Evolutionary conservation across 37 sponge, comb jelly and placozoan genomes (phyloP).

Genomic region (Hexactinellida sp.): DNA sequence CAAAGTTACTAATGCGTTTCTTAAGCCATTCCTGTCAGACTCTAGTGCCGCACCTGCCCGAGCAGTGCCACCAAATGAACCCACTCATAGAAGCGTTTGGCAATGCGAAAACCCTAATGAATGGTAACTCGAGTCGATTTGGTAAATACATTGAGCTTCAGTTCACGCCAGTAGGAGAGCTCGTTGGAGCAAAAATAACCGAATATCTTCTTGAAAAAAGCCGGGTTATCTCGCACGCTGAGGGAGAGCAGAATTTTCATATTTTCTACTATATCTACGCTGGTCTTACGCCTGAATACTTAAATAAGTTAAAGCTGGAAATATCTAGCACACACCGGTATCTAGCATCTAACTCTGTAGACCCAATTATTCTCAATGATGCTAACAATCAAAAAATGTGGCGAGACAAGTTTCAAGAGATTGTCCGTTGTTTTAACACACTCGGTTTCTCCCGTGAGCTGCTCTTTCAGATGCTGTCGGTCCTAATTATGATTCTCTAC

Average conservation of each 20-base stretch:
- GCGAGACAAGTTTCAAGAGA: slow-evolving; percentile 1
- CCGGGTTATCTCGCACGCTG: slow-evolving; percentile 51
- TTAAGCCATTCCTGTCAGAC: slow-evolving; percentile 20
- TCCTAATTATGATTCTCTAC: slow-evolving; percentile 65
- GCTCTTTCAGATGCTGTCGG: slow-evolving; percentile 10
- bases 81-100: slow-evolving; percentile 78
- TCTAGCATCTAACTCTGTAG: neutral
- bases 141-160: slow-evolving; percentile 70
- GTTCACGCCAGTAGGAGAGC: slow-evolving; percentile 46
- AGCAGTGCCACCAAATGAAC: slow-evolving; percentile 35
- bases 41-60: neutral
- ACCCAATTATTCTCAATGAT: neutral
- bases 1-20: slow-evolving; percentile 57
- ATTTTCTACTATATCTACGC: slow-evolving; percentile 74
- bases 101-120: slow-evolving; percentile 71
- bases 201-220: slow-evolving; percentile 78
- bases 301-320: slow-evolving; percentile 22
- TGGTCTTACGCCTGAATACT: slow-evolving; percentile 30
- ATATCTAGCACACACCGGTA: neutral
- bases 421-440: slow-evolving; percentile 21
- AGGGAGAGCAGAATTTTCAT: slow-evolving; percentile 75
- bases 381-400: neutral
- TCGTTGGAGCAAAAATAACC: slow-evolving; percentile 56
- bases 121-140: slow-evolving; percentile 67
- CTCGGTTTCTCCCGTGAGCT: slow-evolving; percentile 54